Conservation (phyloP, 2,888 invertebrate species). For the Stenchaetothrips biformis region DNA sequence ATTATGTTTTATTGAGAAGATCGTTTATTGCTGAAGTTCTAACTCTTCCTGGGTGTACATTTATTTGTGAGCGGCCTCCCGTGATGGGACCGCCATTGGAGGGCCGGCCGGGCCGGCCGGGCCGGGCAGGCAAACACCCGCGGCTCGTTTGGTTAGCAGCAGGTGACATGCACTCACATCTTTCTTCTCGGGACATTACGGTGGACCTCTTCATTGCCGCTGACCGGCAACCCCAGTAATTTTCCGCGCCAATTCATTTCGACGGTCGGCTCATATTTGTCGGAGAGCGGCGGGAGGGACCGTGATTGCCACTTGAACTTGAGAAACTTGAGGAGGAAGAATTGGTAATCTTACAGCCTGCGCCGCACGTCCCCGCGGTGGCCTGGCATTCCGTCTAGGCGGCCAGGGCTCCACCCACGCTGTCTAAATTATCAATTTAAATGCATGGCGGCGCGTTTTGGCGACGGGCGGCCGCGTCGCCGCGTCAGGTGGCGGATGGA, state of each 20-base stretch:
- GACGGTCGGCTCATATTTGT: too few species aligned
- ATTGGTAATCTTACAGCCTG: too few species aligned
- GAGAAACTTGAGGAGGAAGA: too few species aligned
- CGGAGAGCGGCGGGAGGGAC: too few species aligned
- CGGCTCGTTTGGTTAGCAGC: neutral
- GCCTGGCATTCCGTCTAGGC: too few species aligned
- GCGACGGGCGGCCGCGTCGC: neutral
- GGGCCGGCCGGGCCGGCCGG: too few species aligned
- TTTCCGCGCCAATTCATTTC: neutral
- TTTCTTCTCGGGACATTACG: neutral
- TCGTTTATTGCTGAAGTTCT: conserved; percentile 23
- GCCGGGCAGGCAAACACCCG: neutral
- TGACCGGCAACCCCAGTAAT: neutral
- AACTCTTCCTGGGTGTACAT: conserved; percentile 18
- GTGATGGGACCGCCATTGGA: too few species aligned
- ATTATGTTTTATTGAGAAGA: conserved; percentile 24
- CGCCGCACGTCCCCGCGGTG: too few species aligned
- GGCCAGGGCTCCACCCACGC: too few species aligned
- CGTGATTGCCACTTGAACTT: neutral
- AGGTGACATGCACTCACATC: conserved; percentile 19
- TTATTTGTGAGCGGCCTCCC: neutral
- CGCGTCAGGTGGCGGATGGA: too few species aligned
- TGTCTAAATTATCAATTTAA: neutral
- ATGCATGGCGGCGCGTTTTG: conserved; percentile 14
- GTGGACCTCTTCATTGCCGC: neutral